phyloP scores from a whole-genome alignment of 2,113 vertebrate genomes.

The Tetrao urogallus region DNA sequence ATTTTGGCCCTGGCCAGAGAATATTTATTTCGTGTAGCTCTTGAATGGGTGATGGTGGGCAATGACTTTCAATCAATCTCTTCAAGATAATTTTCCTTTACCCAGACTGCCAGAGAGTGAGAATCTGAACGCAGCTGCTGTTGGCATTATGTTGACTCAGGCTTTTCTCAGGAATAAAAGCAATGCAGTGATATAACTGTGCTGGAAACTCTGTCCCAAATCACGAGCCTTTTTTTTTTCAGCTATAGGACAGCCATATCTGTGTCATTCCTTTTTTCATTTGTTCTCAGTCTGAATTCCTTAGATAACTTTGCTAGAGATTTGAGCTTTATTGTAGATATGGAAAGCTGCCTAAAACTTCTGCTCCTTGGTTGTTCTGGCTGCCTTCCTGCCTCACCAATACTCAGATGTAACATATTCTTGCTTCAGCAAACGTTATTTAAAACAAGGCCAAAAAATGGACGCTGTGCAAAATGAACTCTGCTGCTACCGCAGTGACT shows the following conservation, averaged over 20 bases:
- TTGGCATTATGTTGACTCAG: neutral
- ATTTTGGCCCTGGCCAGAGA: neutral
- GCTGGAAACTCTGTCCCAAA: constrained; percentile 14
- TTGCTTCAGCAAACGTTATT: neutral
- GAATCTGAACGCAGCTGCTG: neutral
- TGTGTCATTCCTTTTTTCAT: constrained; percentile 49
- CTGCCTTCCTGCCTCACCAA: neutral
- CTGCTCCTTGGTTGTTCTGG: constrained; percentile 11
- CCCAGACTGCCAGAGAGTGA: neutral
- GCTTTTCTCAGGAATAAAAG: constrained; percentile 5
- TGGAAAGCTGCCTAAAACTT: constrained; percentile 36
- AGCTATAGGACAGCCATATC: neutral
- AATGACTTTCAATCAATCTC: neutral
- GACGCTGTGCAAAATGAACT: neutral
- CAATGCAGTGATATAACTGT: neutral
- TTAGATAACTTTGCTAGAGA: constrained; percentile 42
- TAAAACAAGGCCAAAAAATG: neutral
- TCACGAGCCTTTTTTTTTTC: neutral
- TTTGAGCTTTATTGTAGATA: constrained; percentile 24
- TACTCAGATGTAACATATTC: neutral
- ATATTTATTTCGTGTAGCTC: neutral
- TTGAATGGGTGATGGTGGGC: neutral
- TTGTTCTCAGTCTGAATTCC: constrained; percentile 39
- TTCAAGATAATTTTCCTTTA: neutral
- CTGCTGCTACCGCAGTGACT: neutral